phyloP scores from a whole-genome alignment of 2,888 invertebrate species.

The Lasioglossum figueresi region DNA sequence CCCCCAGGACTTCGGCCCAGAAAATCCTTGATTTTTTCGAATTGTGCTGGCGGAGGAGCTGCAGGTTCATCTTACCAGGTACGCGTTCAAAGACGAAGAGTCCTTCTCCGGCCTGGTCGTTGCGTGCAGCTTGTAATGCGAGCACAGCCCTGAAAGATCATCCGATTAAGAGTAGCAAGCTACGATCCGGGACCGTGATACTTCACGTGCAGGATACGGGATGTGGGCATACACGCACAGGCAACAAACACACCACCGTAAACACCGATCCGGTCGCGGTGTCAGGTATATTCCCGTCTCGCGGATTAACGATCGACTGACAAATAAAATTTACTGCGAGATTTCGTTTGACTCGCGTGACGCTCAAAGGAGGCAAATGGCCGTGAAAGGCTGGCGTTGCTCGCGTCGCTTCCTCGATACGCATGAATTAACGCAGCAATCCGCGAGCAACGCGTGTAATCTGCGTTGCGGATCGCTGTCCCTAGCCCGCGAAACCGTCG shows the following conservation, averaged over 20 bases:
- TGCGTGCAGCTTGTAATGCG: slow-evolving; percentile 68
- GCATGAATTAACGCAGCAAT: slow-evolving; percentile 37
- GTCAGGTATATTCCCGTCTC: slow-evolving; percentile 53
- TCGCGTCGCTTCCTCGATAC: slow-evolving; percentile 21
- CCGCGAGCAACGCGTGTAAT: slow-evolving; percentile 16
- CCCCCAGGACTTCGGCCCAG: neutral
- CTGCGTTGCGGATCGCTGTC: slow-evolving; percentile 1
- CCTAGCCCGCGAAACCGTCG: neutral
- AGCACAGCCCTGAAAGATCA: slow-evolving; percentile 66
- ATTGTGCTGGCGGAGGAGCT: slow-evolving; percentile 18
- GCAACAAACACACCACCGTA: neutral
- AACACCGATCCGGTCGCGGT: slow-evolving; percentile 21
- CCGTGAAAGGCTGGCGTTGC: slow-evolving; percentile 40
- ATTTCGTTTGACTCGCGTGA: slow-evolving; percentile 54
- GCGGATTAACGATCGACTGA: slow-evolving; percentile 67
- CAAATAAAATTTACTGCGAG: slow-evolving; percentile 60
- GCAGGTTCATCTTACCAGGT: slow-evolving; percentile 58
- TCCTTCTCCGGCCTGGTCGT: slow-evolving; percentile 27
- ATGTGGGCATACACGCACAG: slow-evolving; percentile 31
- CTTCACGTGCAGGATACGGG: slow-evolving; percentile 49
- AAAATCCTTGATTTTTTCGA: slow-evolving; percentile 35
- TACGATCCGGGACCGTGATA: slow-evolving; percentile 66
- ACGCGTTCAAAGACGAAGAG: slow-evolving; percentile 56
- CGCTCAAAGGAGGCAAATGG: slow-evolving; percentile 44
- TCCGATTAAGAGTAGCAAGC: slow-evolving; percentile 68